phyloP scores from a whole-genome alignment of 2,888 invertebrate species.

The Ceramica pisi region DNA sequence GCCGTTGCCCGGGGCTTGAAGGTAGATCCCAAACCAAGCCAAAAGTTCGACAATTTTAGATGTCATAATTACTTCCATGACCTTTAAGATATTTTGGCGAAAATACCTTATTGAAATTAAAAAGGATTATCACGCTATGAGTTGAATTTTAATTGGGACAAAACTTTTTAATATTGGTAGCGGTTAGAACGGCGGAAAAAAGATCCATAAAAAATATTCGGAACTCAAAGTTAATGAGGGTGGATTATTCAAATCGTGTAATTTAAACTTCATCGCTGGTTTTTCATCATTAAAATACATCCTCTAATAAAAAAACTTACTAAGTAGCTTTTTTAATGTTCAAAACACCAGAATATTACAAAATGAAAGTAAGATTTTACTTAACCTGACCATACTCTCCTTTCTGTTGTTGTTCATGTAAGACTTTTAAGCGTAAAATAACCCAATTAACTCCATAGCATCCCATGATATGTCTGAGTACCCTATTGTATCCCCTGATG shows the following conservation, averaged over 20 bases:
- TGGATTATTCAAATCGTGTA: slow-evolving; percentile 14
- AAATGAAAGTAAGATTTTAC: too few relatives aligned
- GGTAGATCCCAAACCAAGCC: too few relatives aligned
- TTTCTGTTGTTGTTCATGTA: too few relatives aligned
- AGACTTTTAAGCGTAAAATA: too few relatives aligned
- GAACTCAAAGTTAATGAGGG: neutral
- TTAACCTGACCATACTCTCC: too few relatives aligned
- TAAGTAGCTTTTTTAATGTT: neutral
- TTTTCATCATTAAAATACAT: neutral
- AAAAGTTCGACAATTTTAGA: slow-evolving; percentile 41
- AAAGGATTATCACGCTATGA: slow-evolving; percentile 3
- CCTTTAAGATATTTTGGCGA: slow-evolving; percentile 20
- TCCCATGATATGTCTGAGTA: too few relatives aligned
- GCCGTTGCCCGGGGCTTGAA: too few relatives aligned
- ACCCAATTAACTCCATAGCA: too few relatives aligned
- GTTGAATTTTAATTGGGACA: neutral
- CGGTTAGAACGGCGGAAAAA: slow-evolving; percentile 1
- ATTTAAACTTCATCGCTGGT: neutral
- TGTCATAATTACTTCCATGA: slow-evolving; percentile 36
- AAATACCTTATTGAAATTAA: slow-evolving; percentile 27
- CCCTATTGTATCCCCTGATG: too few relatives aligned
- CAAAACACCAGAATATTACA: too few relatives aligned
- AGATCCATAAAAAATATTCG: slow-evolving; percentile 2
- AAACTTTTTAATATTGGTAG: slow-evolving; percentile 6
- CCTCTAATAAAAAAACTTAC: neutral